Evolutionary conservation across 2,888 invertebrate genomes (phyloP).

Genomic region (Portevinia maculata): DNA sequence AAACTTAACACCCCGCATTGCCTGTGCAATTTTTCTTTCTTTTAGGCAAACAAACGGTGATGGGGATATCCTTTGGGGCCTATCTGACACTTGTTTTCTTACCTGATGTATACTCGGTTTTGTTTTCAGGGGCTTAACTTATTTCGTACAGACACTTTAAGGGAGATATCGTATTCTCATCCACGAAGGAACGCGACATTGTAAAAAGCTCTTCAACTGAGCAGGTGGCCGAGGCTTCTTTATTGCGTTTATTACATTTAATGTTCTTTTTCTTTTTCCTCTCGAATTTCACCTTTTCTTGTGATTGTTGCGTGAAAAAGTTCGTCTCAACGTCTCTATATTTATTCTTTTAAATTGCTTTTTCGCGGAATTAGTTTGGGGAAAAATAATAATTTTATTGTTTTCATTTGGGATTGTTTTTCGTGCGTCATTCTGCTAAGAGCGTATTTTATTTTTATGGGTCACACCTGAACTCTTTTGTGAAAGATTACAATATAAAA

Average conservation of each 20-base stretch:
- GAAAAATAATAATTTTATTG: slow-evolving; percentile 66
- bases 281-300: slow-evolving; percentile 60
- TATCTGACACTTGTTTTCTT: slow-evolving; percentile 72
- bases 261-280: slow-evolving; percentile 66
- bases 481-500: slow-evolving; percentile 23
- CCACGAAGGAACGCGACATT: background rate
- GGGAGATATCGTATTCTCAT: slow-evolving; percentile 22
- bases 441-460: slow-evolving; percentile 60
- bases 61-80: slow-evolving; percentile 63
- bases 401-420: slow-evolving; percentile 29
- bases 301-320: slow-evolving; percentile 58
- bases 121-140: slow-evolving; percentile 67
- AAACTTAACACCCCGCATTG: slow-evolving; percentile 70
- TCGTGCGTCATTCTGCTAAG: background rate
- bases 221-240: slow-evolving; percentile 70
- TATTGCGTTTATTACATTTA: slow-evolving; percentile 74
- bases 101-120: slow-evolving; percentile 70
- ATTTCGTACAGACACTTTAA: slow-evolving; percentile 50
- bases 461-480: slow-evolving; percentile 70
- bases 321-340: slow-evolving; percentile 64
- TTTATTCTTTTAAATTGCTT: slow-evolving; percentile 70
- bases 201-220: slow-evolving; percentile 51
- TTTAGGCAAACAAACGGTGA: slow-evolving; percentile 1
- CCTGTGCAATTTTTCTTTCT: slow-evolving; percentile 42
- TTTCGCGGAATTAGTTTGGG: slow-evolving; percentile 51